Conservation (phyloP, 1,140 invertebrate species). For the Hermetia illucens region DNA sequence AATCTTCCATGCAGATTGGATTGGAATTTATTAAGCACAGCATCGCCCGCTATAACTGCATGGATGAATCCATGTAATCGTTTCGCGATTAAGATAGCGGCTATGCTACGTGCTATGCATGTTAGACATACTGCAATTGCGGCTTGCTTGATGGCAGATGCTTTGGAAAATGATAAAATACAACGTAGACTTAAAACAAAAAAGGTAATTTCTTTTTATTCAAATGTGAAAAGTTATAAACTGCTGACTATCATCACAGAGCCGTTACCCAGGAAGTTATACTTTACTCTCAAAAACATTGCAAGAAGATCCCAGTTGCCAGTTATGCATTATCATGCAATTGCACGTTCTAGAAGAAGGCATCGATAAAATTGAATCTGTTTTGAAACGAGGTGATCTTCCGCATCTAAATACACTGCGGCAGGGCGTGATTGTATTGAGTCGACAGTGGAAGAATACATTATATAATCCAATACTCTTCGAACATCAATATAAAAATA, state of each 20-base stretch:
- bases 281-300: slow-evolving; percentile 81
- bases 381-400: slow-evolving; percentile 67
- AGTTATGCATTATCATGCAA: slow-evolving; percentile 77
- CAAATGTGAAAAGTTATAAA: not conserved
- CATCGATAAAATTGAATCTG: slow-evolving; percentile 60
- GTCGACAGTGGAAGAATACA: slow-evolving; percentile 93
- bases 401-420: slow-evolving; percentile 80
- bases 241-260: slow-evolving; percentile 38
- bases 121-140: slow-evolving; percentile 71
- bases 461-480: slow-evolving; percentile 83
- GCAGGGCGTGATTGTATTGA: slow-evolving; percentile 83
- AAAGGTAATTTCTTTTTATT: slow-evolving; percentile 13
- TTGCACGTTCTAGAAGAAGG: slow-evolving; percentile 69
- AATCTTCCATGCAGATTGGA: slow-evolving; percentile 49
- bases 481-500: slow-evolving; percentile 78
- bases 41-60: slow-evolving; percentile 89
- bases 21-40: slow-evolving; percentile 92
- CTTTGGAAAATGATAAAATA: slow-evolving; percentile 52
- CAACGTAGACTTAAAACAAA: slow-evolving; percentile 27
- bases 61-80: slow-evolving; percentile 94
- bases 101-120: slow-evolving; percentile 61
- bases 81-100: slow-evolving; percentile 65
- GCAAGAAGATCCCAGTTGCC: slow-evolving; percentile 91
- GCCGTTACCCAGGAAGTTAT: slow-evolving; percentile 71
- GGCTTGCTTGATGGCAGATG: slow-evolving; percentile 89